phyloP scores from a whole-genome alignment of 2,888 invertebrate species.

The Eupithecia centaureata region DNA sequence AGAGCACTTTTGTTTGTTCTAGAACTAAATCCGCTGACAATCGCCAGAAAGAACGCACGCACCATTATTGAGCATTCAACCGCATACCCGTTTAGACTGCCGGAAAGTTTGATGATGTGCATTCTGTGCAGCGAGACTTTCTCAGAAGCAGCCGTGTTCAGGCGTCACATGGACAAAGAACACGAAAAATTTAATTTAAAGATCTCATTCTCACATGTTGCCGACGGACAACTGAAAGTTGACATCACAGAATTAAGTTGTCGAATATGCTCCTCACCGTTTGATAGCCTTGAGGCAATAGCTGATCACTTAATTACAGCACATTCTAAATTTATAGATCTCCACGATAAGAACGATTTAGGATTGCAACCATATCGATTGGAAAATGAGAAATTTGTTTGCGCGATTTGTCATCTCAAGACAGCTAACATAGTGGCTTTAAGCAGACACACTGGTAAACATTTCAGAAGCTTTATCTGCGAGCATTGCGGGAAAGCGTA shows the following conservation, averaged over 20 bases:
- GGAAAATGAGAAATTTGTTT: constrained; percentile 47
- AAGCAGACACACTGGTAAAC: constrained; percentile 63
- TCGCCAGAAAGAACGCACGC: constrained; percentile 69
- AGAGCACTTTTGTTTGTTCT: constrained; percentile 69
- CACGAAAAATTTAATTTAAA: constrained; percentile 46
- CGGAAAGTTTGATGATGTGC: constrained; percentile 63
- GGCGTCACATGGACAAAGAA: constrained; percentile 52
- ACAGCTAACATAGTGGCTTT: constrained; percentile 57
- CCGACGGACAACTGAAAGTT: constrained; percentile 52
- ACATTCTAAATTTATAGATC: constrained; percentile 53
- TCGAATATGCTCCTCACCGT: constrained; percentile 54
- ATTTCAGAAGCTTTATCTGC: constrained; percentile 64
- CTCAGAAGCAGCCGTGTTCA: constrained; percentile 52
- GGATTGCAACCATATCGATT: constrained; percentile 65
- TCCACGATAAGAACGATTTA: constrained; percentile 53
- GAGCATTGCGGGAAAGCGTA: constrained; percentile 68
- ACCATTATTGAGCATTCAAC: constrained; percentile 66
- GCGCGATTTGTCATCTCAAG: constrained; percentile 58
- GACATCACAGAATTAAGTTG: constrained; percentile 65
- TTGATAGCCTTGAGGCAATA: constrained; percentile 48
- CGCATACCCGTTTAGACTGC: constrained; percentile 69
- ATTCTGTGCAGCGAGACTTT: constrained; percentile 65
- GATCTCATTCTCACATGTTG: constrained; percentile 50
- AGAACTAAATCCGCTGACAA: constrained; percentile 65
- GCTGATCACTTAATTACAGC: constrained; percentile 54